Percentiles rank a stretch among this genome's conserved stretches.
Evolutionary conservation across 2,797 vertebrate genomes (phyloP).

Genomic region (Macrochelys suwanniensis): DNA sequence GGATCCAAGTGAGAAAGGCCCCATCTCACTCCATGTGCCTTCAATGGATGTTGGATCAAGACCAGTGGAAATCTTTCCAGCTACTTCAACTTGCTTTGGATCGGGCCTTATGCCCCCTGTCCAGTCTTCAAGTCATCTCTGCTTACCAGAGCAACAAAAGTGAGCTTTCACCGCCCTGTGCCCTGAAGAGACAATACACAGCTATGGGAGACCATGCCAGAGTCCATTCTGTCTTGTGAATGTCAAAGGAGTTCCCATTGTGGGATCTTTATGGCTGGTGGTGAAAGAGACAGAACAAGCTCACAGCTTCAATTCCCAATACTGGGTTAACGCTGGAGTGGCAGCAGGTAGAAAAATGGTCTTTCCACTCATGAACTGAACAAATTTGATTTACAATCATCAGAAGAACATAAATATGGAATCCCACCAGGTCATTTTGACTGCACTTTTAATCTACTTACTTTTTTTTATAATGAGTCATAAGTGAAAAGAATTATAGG

Average conservation of each 20-base stretch:
- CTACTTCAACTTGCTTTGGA: constrained; percentile 26
- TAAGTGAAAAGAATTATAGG: constrained; percentile 47
- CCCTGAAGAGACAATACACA: neutral
- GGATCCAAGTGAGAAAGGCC: neutral
- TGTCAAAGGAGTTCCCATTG: constrained; percentile 47
- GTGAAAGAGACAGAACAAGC: constrained; percentile 68
- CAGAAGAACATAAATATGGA: constrained; percentile 59
- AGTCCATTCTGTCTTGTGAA: constrained; percentile 36
- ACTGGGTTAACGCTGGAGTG: neutral
- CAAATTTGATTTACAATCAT: constrained; percentile 39
- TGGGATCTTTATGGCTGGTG: constrained; percentile 45
- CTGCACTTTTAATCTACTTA: constrained; percentile 51
- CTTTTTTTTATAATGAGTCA: constrained; percentile 15
- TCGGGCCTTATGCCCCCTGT: constrained; percentile 24
- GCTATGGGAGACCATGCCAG: neutral
- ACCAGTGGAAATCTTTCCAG: constrained; percentile 46
- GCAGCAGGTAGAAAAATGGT: neutral
- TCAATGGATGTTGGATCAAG: neutral
- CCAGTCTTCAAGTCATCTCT: constrained; percentile 2
- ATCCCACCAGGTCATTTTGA: constrained; percentile 1
- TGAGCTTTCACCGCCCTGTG: neutral
- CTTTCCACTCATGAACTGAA: constrained; percentile 56
- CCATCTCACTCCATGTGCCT: neutral
- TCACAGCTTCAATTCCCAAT: constrained; percentile 36
- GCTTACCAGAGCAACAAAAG: neutral